Evolutionary conservation across 2,888 invertebrate genomes (phyloP), one percentile per base, ranked within the genome.

Genomic region (Acrobasis consociella): DNA sequence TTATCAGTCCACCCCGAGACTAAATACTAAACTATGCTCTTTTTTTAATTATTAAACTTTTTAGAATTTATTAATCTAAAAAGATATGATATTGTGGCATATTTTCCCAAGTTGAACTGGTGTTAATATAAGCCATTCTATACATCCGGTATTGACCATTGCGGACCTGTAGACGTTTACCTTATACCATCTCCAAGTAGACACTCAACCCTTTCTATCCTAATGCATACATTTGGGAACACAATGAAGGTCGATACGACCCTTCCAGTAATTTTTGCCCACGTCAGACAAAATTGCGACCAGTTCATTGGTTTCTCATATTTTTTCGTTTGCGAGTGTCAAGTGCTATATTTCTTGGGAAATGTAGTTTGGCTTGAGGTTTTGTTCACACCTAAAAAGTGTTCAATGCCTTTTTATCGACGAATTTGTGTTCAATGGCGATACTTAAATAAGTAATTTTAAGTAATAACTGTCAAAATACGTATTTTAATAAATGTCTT

Each of bases 181-280:
- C 52, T 52, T 52, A 55, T 39, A 55, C 15, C 9, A 9, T 8
- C 37, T n/a, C 15, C 13, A 7, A 0, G 13, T 9, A 15, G 56
- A 42, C 39, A 17, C 42, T 46, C 22, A 38, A 65, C 62, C 65
- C 62, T 65, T 62, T 58, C 42, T 58, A 50, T 60, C 60, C 42
- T 60, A 65, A 60, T 62, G 62, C 64, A 60, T 65, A 60, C 60
- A 60, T 62, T 65, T 42, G 59, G 15, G n/a, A 53, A 9, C 15
- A 22, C 49, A 49, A 52, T 46, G 59, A 13, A 13, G 39, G 49
- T 5, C 42, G 11, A 22, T 38, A 16, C 51, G 56, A 39, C 38
- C 16, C 42, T 22, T 9, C 17, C 37, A 49, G 46, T 37, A 46
- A 58, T 60, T 55, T 53, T 56, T 38, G 15, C 15, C n/a, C 50